phyloP scores from a whole-genome alignment of 2,888 invertebrate genomes.

The Synanthedon formicaeformis region DNA sequence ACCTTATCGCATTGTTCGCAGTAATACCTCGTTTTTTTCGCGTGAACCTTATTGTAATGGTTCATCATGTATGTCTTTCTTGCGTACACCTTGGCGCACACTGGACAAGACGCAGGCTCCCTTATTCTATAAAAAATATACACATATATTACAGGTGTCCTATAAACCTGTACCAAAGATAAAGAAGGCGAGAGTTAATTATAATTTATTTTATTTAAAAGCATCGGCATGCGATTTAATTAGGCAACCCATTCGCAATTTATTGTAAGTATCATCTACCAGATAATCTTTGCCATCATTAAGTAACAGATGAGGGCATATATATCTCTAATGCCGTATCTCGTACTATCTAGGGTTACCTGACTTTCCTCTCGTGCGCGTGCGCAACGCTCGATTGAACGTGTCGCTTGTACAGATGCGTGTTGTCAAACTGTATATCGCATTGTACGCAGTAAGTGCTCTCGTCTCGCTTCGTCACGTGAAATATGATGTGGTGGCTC shows the following conservation, averaged over 20 bases:
- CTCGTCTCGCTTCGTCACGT: constrained; percentile 5
- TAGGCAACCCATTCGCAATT: too few relatives aligned
- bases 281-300: too few relatives aligned
- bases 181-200: background rate
- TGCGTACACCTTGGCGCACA: constrained; percentile 17
- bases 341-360: constrained; percentile 1
- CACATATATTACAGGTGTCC: background rate
- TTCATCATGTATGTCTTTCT: constrained; percentile 22
- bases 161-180: background rate
- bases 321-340: too few relatives aligned
- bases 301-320: too few relatives aligned
- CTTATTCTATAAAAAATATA: background rate
- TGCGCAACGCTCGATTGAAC: constrained; percentile 14
- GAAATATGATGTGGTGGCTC: constrained; percentile 4
- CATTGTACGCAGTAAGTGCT: constrained; percentile 29
- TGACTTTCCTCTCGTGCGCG: constrained; percentile 5
- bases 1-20: constrained; percentile 24
- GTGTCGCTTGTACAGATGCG: constrained; percentile 16
- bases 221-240: too few relatives aligned
- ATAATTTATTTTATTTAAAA: too few relatives aligned
- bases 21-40: constrained; percentile 17
- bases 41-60: constrained; percentile 25
- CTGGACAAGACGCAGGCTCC: background rate
- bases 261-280: too few relatives aligned
- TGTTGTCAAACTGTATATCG: constrained; percentile 20